Percentiles rank a stretch among this genome's conserved stretches.
These are phyloP conservation scores for Torymus texanus DNA, from an alignment of 2,888 invertebrate genomes.

Conservation along the genomic window DNA sequence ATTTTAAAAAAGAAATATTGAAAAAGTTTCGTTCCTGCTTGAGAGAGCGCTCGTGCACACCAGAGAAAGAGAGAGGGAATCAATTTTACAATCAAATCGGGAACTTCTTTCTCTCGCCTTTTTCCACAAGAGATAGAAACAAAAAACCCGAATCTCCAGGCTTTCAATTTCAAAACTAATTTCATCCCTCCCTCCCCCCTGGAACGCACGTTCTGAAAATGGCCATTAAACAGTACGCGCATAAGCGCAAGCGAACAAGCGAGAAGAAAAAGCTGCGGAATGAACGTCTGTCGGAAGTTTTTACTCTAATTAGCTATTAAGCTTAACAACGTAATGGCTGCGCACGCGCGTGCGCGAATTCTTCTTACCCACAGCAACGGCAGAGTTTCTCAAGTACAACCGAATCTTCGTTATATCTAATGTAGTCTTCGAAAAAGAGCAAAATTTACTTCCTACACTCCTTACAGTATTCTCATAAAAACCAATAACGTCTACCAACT, in stretches of 20 bases:
- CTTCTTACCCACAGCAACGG: neutral
- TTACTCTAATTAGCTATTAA: slow-evolving; percentile 61
- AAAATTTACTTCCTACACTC: too few species aligned
- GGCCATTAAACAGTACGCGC: slow-evolving; percentile 40
- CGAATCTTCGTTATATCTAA: too few species aligned
- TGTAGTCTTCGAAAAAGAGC: too few species aligned
- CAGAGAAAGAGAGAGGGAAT: slow-evolving; percentile 13
- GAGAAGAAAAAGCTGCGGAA: slow-evolving; percentile 18
- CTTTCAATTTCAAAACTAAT: slow-evolving; percentile 56
- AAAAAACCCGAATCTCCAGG: slow-evolving; percentile 7
- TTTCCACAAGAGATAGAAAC: slow-evolving; percentile 1
- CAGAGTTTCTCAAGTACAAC: too few species aligned
- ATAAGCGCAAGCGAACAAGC: neutral
- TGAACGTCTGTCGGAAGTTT: slow-evolving; percentile 53
- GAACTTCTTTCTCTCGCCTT: slow-evolving; percentile 17
- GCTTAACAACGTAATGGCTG: slow-evolving; percentile 56
- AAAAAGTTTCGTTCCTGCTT: slow-evolving; percentile 43
- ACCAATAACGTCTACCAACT: too few species aligned
- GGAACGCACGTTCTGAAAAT: slow-evolving; percentile 43
- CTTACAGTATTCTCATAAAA: too few species aligned
- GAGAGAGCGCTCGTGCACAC: too few species aligned
- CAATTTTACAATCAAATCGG: slow-evolving; percentile 55
- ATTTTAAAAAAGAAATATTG: slow-evolving; percentile 55
- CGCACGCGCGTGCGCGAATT: slow-evolving; percentile 3
- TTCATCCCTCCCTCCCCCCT: slow-evolving; percentile 27